Evolutionary conservation across 1,140 invertebrate genomes (phyloP).

Genomic region (Ectropis grisescens): DNA sequence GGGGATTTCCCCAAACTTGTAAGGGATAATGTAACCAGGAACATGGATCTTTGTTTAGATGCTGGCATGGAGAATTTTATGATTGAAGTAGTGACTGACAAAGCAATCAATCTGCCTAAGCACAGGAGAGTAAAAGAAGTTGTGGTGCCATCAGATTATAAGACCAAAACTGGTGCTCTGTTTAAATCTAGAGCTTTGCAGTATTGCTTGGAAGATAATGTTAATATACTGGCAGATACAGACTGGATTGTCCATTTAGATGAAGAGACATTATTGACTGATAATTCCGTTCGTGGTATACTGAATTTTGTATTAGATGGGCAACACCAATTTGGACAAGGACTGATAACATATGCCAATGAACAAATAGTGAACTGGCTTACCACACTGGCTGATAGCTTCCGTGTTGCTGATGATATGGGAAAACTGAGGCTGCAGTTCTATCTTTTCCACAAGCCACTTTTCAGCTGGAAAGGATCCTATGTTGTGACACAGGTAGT

Average conservation of each 20-base stretch:
- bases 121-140: slow-evolving; percentile 85
- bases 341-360: slow-evolving; percentile 97
- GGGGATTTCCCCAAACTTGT: slow-evolving; percentile 96
- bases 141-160: slow-evolving; percentile 88
- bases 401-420: slow-evolving; percentile 97
- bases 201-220: slow-evolving; percentile 93
- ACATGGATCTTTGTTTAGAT: slow-evolving; percentile 90
- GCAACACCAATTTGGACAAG: slow-evolving; percentile 97
- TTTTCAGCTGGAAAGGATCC: slow-evolving; percentile 98
- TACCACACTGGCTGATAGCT: slow-evolving; percentile 96
- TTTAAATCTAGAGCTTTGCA: slow-evolving; percentile 97
- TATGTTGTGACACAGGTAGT: slow-evolving; percentile 94
- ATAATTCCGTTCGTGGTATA: slow-evolving; percentile 92
- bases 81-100: slow-evolving; percentile 97
- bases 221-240: slow-evolving; percentile 88
- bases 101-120: slow-evolving; percentile 80
- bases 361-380: slow-evolving; percentile 97
- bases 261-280: slow-evolving; percentile 96
- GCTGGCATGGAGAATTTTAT: slow-evolving; percentile 96
- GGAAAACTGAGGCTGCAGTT: slow-evolving; percentile 95
- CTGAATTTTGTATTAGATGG: slow-evolving; percentile 96
- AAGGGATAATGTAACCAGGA: slow-evolving; percentile 88
- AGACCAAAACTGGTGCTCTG: slow-evolving; percentile 90
- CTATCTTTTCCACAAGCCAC: slow-evolving; percentile 92
- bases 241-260: slow-evolving; percentile 99